phyloP scores from a whole-genome alignment of 2,797 vertebrate genomes.

The Alectoris magna region DNA sequence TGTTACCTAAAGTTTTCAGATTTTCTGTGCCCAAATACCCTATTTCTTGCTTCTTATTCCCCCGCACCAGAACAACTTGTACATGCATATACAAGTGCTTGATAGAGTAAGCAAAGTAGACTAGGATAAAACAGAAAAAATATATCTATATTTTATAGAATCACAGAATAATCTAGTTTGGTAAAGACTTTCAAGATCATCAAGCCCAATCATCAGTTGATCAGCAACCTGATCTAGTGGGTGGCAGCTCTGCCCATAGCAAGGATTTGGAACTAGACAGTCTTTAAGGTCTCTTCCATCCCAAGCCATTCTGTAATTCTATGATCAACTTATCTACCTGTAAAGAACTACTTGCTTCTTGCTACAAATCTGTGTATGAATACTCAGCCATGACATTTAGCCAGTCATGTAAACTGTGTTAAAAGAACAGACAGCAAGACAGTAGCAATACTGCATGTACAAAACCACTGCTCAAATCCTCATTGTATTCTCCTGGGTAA shows the following conservation, averaged over 20 bases:
- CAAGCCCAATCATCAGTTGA: not conserved
- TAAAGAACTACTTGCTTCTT: not conserved
- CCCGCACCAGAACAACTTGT: rapidly evolving
- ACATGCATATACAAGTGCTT: not conserved
- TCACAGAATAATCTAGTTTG: not conserved
- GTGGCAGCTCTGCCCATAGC: not conserved
- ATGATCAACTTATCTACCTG: not conserved
- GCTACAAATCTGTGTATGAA: not conserved
- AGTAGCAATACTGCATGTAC: not conserved
- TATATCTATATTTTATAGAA: not conserved
- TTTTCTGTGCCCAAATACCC: not conserved
- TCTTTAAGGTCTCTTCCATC: not conserved
- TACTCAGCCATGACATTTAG: not conserved
- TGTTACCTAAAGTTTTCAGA: not conserved
- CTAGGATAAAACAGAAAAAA: not conserved
- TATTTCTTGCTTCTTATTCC: not conserved
- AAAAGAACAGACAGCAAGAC: not conserved
- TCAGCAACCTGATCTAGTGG: not conserved
- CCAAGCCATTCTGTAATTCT: not conserved
- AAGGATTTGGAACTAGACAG: not conserved
- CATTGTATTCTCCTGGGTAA: not conserved
- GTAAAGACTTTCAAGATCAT: not conserved
- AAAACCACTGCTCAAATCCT: not conserved
- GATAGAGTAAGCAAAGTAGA: no score
- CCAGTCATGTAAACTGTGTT: not conserved